A percentile compares a stretch with the other conserved stretches of the same genome.
Conservation (phyloP, 2,113 vertebrate genomes). For the Cyprinodon brontotheroides region DNA sequence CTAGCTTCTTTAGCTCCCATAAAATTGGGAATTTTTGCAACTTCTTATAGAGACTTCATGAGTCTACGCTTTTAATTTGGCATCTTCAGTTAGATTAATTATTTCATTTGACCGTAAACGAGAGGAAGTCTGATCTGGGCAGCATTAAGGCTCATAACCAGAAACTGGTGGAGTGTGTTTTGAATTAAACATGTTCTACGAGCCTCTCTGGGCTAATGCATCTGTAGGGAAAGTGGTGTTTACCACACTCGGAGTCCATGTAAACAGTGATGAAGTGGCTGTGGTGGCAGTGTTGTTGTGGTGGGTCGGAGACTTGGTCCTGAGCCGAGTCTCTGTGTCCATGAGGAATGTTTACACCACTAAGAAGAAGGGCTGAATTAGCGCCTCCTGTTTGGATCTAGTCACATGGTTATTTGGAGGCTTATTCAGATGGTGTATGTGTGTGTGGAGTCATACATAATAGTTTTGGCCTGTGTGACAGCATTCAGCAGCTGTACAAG, state of each 20-base stretch:
- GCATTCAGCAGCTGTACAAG: slow-evolving; percentile 61
- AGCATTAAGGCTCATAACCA: too few relatives aligned
- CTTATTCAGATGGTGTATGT: slow-evolving; percentile 33
- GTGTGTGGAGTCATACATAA: slow-evolving; percentile 47
- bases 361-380: slow-evolving; percentile 44
- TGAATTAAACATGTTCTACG: not conserved
- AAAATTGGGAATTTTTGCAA: not conserved
- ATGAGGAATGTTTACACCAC: slow-evolving; percentile 38
- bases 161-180: not conserved
- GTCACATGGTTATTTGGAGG: slow-evolving; percentile 30
- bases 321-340: slow-evolving; percentile 12
- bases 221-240: not conserved
- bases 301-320: slow-evolving; percentile 11
- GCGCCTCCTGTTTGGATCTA: slow-evolving; percentile 39
- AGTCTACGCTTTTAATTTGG: not conserved
- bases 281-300: not conserved
- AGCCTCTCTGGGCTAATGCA: not conserved
- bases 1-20: not conserved
- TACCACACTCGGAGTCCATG: slow-evolving; percentile 1
- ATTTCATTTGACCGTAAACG: not conserved
- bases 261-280: slow-evolving; percentile 4
- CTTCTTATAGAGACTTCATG: too few relatives aligned
- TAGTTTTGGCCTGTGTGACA: slow-evolving; percentile 48
- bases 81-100: not conserved
- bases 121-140: not conserved